Evolutionary conservation across 1,140 invertebrate genomes (phyloP), one percentile per base, ranked within the genome.

Genomic region (Drosophila suzukii): DNA sequence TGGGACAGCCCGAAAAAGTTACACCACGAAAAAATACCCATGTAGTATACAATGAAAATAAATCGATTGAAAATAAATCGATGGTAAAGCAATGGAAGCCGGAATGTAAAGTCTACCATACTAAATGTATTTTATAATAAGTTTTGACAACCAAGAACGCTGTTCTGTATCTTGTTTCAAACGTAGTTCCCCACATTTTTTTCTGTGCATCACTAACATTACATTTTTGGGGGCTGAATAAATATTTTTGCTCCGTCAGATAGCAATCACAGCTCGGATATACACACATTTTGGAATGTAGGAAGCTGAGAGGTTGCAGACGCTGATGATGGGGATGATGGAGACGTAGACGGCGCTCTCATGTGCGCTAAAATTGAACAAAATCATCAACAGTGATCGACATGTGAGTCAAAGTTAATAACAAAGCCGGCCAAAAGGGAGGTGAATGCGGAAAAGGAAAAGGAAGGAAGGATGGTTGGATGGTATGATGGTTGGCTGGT

Each of bases 361-460:
- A 82, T 86, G 83, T 82, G 82, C 83, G 83, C 83, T 86, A 89
- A 89, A 89, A 89, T 89, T 89, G 85, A 91, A 85, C 81, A 91
- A 82, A 91, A 91, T 91, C 89, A 91, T 91, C 89, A 91, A 65
- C 71, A 82, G 70, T 91, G 89, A 91, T 91, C 89, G 89, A 91
- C 89, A 91, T 91, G 90, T 89, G 89, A 89, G 88, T 80, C 81
- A 89, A 89, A 91, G 89, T 91, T 91, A 91, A 91, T 91, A 91
- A 91, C 67, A 71, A 72, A 63, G 65, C 39, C 61, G 51, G 61
- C 56, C 24, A 73, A 65, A 36, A 36, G 39, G 63, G 30, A 51
- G 46, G 39, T 5, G 13, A 47, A 56, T 32, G 53, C 39, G 12
- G 50, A 43, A 30, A 41, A 43, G n/a, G 43, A 30, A 44, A 41